Conservation (phyloP, 2,113 vertebrate genomes). For the Ahaetulla prasina region DNA sequence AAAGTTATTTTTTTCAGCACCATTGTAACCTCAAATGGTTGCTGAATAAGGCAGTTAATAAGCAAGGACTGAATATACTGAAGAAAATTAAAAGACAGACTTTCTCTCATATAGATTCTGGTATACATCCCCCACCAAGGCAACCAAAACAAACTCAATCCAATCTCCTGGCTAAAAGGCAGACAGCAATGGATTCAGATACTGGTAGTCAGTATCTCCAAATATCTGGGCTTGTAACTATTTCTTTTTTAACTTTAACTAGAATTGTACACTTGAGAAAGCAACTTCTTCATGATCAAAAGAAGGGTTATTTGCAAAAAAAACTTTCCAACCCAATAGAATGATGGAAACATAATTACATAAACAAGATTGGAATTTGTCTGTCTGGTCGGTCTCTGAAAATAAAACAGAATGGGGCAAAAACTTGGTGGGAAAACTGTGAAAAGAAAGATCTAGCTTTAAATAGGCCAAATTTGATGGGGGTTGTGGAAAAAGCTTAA, state of each 20-base stretch:
- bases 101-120: neutral
- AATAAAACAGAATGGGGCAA: neutral
- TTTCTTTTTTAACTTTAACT: neutral
- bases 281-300: neutral
- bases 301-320: neutral
- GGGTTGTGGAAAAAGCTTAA: neutral
- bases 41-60: neutral
- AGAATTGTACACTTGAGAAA: neutral
- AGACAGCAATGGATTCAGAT: neutral
- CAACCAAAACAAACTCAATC: neutral
- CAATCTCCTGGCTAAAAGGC: neutral
- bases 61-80: neutral
- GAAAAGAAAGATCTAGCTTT: neutral
- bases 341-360: neutral
- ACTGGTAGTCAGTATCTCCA: neutral
- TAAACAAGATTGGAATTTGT: neutral
- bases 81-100: neutral
- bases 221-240: neutral
- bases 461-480: neutral
- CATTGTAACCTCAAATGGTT: neutral
- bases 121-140: neutral
- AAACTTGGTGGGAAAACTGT: neutral
- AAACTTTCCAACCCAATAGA: neutral
- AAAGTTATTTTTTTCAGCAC: neutral
- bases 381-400: neutral